Evolutionary conservation across 37 sponge, comb jelly and placozoan genomes (phyloP).

Genomic region (Halichondria panicea): DNA sequence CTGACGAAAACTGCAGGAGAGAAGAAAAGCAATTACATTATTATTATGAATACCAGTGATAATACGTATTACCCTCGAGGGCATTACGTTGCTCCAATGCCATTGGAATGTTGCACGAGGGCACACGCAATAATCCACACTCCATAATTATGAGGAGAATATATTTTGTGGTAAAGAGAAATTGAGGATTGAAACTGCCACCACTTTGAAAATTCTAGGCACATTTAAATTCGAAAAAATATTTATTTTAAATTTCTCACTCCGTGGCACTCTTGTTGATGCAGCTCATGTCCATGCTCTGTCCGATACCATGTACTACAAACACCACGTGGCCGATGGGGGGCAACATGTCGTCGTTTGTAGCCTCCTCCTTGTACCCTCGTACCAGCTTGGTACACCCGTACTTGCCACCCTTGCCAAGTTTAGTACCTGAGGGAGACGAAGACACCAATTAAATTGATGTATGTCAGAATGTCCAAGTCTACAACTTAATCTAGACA

Average conservation of each 20-base stretch:
- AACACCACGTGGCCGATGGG: constrained; percentile 85
- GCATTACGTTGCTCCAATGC: not conserved
- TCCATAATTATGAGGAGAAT: not conserved
- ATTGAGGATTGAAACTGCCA: not conserved
- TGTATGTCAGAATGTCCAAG: too few relatives aligned
- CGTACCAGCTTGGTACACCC: constrained; percentile 35
- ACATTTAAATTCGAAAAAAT: too few relatives aligned
- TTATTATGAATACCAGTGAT: not conserved
- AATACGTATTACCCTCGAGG: not conserved
- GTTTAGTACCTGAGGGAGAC: constrained; percentile 1
- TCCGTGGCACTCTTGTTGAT: constrained; percentile 57
- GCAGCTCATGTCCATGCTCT: constrained; percentile 57
- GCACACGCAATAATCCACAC: not conserved
- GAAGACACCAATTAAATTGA: not conserved
- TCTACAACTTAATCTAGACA: too few relatives aligned
- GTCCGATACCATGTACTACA: constrained; percentile 87
- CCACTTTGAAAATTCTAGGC: not conserved
- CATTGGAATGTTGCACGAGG: not conserved
- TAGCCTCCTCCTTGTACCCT: constrained; percentile 74
- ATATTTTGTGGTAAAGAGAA: not conserved
- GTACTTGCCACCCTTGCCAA: constrained; percentile 16
- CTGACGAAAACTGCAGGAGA: constrained; percentile 41
- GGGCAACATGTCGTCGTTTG: constrained; percentile 35
- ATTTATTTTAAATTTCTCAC: too few relatives aligned
- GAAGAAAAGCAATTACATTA: not conserved